Conservation (phyloP, 1,140 invertebrate genomes). For the Ceratina australensis region DNA sequence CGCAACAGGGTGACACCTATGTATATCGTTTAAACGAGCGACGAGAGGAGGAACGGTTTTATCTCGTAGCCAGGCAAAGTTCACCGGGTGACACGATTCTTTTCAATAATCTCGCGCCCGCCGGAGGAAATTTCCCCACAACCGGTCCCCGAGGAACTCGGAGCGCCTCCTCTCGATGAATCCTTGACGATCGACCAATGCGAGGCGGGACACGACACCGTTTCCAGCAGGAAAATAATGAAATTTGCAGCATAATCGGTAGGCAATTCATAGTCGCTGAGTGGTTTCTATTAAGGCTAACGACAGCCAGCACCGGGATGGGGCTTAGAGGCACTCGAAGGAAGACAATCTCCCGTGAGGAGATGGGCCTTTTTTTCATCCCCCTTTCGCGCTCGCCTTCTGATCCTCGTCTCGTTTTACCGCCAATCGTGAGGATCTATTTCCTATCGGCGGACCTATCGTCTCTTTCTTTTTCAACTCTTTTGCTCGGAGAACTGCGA, state of each 20-base stretch:
- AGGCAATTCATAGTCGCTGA: constrained; percentile 75
- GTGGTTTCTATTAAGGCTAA: constrained; percentile 74
- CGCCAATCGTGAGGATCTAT: constrained; percentile 77
- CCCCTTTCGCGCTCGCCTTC: constrained; percentile 1
- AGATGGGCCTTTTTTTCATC: constrained; percentile 72
- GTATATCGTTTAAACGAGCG: neutral
- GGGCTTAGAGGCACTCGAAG: constrained; percentile 54
- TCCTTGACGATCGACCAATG: constrained; percentile 26
- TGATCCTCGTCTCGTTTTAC: constrained; percentile 40
- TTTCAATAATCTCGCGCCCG: constrained; percentile 38
- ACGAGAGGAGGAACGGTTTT: neutral
- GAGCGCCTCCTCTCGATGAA: constrained; percentile 3
- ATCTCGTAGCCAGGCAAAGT: constrained; percentile 7
- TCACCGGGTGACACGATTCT: constrained; percentile 39
- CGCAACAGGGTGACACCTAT: neutral
- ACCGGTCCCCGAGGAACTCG: constrained; percentile 1
- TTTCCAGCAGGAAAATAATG: constrained; percentile 74
- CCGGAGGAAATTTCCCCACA: constrained; percentile 46
- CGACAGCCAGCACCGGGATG: constrained; percentile 53
- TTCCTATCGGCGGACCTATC: constrained; percentile 73
- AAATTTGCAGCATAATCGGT: constrained; percentile 78
- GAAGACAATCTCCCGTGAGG: constrained; percentile 80
- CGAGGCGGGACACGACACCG: constrained; percentile 11
- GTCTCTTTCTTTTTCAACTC: constrained; percentile 52
- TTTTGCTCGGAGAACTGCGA: constrained; percentile 55